Base-by-base conservation (phyloP, 92 coral and sea anemone genomes). In the Bergia puertoricense region DNA sequence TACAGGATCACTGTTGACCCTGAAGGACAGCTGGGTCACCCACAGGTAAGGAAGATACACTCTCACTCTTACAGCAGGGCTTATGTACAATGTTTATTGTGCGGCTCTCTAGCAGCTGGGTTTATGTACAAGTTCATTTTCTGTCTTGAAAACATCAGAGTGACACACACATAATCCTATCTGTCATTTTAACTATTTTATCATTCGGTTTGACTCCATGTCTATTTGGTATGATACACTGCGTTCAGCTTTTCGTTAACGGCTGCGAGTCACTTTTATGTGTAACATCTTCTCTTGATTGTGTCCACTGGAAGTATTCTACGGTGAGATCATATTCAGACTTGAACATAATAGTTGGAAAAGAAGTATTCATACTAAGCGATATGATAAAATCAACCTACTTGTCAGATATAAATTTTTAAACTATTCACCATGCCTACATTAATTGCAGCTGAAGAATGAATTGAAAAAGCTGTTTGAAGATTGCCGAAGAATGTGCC, bases 401-500 rank as follows among this genome's bases (percentile, higher is more conserved):
- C 23, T 20, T 6, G 69, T 20, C 69, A 62, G 23, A 62, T 62
- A 62, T 4, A 62, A 20, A 62, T 54, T 0, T 13, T 13, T 51
- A 2, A 59, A 11, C 20, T 59, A 16, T 18, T 2, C 18, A 62
- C 7, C 2, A 15, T 13, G 69, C 23, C 69, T 8, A 22, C 30
- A 62, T 2, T 20, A 6, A 4, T 62, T 38, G 13, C 37, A 88
- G 37, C 62, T 62, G 2, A 81, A 62, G 23, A 75, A 14, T 36
- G 90, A 92, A 46, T 50, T 94, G 51, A 56, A 43, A 22, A 89
- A 71, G 44, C 91, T 94, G n/a, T 78, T 94, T 77, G 91, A 77
- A 66, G 92, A 89, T 15, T 90, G 88, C 4, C 86, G 90, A 57
- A 86, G 79, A 85, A 86, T 91, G 90, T 92, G 93, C 37, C 74